Percentiles rank a stretch among this genome's conserved stretches.
Evolutionary conservation across 2,888 invertebrate genomes (phyloP).

Genomic region (Caenorhabditis panamensis): DNA sequence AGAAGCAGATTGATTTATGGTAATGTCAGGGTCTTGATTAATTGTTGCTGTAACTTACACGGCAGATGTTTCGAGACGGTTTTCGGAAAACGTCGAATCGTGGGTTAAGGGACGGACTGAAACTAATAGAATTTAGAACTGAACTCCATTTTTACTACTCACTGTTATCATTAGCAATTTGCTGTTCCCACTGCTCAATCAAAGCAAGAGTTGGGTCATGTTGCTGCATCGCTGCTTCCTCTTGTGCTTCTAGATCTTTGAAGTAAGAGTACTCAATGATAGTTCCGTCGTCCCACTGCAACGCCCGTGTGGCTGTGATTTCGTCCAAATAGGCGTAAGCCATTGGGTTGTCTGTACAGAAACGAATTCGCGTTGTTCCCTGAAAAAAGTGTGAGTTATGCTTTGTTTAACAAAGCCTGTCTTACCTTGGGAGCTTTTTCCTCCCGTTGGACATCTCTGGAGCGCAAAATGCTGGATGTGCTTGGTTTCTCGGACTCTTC

Average conservation of each 20-base stretch:
- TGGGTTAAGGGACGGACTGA: constrained; percentile 40
- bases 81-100: constrained; percentile 47
- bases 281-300: constrained; percentile 60
- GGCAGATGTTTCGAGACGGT: constrained; percentile 44
- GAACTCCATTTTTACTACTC: not conserved
- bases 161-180: constrained; percentile 55
- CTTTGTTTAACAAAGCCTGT: not conserved
- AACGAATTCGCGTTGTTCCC: constrained; percentile 55
- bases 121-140: no score
- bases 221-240: constrained; percentile 27
- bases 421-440: constrained; percentile 34
- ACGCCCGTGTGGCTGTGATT: constrained; percentile 44
- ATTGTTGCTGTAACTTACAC: constrained; percentile 19
- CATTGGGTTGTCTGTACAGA: constrained; percentile 54
- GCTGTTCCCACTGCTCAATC: constrained; percentile 58
- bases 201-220: constrained; percentile 50
- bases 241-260: constrained; percentile 50
- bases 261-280: constrained; percentile 60
- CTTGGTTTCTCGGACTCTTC: constrained; percentile 56
- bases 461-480: constrained; percentile 54
- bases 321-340: constrained; percentile 61
- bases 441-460: constrained; percentile 35
- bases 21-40: no score
- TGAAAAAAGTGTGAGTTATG: constrained; percentile 4
- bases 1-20: no score